Base-by-base conservation (phyloP, 2,113 vertebrate genomes). In the Oplegnathus fasciatus region DNA sequence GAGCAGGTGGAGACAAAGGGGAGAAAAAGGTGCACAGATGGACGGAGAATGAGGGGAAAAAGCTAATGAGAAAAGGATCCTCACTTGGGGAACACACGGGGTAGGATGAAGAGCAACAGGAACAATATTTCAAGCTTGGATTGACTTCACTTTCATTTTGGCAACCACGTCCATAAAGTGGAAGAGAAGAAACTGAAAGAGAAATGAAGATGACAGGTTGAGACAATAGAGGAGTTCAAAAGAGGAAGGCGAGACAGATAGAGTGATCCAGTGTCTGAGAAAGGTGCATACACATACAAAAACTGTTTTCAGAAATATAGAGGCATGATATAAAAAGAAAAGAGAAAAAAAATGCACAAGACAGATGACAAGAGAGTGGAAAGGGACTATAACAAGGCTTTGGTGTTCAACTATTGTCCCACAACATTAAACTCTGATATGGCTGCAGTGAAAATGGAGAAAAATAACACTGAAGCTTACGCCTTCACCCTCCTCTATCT, bases 51-150 rank as follows among this genome's bases (percentile, higher is more conserved):
- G n/a, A 71, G 57, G 34, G 68, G 61, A 9, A 77, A 78, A 69
- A 62, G 65, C 48, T 85, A 83, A 88, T 78, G 61, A 90, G 82
- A 83, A 67, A 52, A 75, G 30, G 44, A 75, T 79, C 64, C 60
- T 85, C 67, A 42, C 44, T 15, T 6, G 32, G 58, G 72, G 80
- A 64, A 71, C 50, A 37, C 62, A 69, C 5, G 17, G 13, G 50
- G 46, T 37, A 71, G 52, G 55, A 87, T 83, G 46, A 80, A 86
- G 46, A 75, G 69, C 58, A 46, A 68, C 30, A 22, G 80, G 34
- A 58, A 80, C 55, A 73, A 60, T 52, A 66, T 84, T 70, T 77
- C 61, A 76, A 42, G 61, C 74, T 48, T 55, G 40, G 71, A 78
- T 82, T 75, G n/a, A 77, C 2, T 18, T 86, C 9, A 58, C 17